These are phyloP conservation scores for Drosophila paucipuncta DNA, from an alignment of 2,888 invertebrate genomes.

Conservation along the genomic window DNA sequence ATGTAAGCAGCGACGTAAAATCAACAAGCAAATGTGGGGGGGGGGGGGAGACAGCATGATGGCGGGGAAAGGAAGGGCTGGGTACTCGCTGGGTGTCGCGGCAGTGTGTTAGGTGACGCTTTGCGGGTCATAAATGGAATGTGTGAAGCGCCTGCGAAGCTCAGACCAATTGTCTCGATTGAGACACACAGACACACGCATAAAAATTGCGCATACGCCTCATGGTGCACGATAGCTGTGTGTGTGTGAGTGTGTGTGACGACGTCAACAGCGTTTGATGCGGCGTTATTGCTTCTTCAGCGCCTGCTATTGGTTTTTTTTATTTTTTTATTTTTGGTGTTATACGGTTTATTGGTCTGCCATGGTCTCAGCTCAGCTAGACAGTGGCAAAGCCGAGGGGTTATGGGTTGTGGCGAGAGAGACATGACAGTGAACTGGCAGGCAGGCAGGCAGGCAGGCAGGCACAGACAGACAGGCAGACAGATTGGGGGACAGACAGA, in stretches of 20 bases:
- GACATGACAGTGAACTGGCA: conserved; percentile 21
- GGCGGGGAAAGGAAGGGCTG: neutral
- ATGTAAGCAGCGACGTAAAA: conserved; percentile 47
- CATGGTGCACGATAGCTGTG: conserved; percentile 21
- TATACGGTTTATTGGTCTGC: conserved; percentile 69
- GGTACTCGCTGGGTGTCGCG: neutral
- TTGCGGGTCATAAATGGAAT: conserved; percentile 72
- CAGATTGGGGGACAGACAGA: neutral
- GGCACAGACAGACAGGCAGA: conserved; percentile 1
- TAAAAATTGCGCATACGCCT: conserved; percentile 47
- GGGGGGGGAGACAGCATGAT: neutral
- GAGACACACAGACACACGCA: conserved; percentile 39
- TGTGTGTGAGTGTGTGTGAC: conserved; percentile 20
- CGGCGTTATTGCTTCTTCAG: conserved; percentile 74
- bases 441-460: conserved; percentile 10
- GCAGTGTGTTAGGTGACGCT: conserved; percentile 48
- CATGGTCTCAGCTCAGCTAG: conserved; percentile 48
- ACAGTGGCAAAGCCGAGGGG: neutral
- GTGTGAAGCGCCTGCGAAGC: conserved; percentile 73
- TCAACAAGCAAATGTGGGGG: conserved; percentile 26
- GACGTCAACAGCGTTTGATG: conserved; percentile 65
- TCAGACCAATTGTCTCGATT: conserved; percentile 75
- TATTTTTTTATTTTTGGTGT: conserved; percentile 24
- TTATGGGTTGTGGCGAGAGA: neutral
- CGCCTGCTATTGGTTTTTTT: conserved; percentile 19